Percentiles rank a stretch among this genome's conserved stretches.
These are phyloP conservation scores for Xiphorhynchus elegans DNA, from an alignment of 2,113 vertebrate genomes.

Conservation along the genomic window DNA sequence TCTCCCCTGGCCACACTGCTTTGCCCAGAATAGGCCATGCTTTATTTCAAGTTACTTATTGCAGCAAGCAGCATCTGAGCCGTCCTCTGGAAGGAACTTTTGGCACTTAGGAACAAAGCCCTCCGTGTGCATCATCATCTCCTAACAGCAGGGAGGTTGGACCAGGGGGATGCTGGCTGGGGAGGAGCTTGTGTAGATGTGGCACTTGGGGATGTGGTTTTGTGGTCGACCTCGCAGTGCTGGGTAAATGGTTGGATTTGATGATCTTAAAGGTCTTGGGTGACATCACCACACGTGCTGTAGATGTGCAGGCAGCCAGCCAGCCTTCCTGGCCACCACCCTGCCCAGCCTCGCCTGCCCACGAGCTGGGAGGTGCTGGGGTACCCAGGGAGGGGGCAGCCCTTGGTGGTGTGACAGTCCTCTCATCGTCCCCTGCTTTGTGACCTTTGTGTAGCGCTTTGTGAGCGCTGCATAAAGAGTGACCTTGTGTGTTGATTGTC, in stretches of 20 bases:
- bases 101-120: not conserved
- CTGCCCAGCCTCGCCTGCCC: not conserved
- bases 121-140: not conserved
- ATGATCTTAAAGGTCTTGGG: not conserved
- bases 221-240: not conserved
- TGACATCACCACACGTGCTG: rapidly evolving
- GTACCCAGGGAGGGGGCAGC: not conserved
- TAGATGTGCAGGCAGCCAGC: not conserved
- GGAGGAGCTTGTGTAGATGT: not conserved
- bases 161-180: not conserved
- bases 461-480: not conserved
- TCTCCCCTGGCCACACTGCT: not conserved
- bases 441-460: not conserved
- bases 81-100: not conserved
- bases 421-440: not conserved
- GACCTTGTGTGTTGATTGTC: not conserved
- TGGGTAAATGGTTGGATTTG: not conserved
- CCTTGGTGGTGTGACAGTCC: not conserved
- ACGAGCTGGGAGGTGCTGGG: rapidly evolving
- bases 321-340: not conserved
- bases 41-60: not conserved
- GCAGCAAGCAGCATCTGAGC: not conserved
- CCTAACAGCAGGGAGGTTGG: not conserved
- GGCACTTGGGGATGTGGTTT: not conserved
- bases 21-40: not conserved